Evolutionary conservation across 92 coral and sea anemone genomes (phyloP).

Genomic region (Phymanthus crucifer): DNA sequence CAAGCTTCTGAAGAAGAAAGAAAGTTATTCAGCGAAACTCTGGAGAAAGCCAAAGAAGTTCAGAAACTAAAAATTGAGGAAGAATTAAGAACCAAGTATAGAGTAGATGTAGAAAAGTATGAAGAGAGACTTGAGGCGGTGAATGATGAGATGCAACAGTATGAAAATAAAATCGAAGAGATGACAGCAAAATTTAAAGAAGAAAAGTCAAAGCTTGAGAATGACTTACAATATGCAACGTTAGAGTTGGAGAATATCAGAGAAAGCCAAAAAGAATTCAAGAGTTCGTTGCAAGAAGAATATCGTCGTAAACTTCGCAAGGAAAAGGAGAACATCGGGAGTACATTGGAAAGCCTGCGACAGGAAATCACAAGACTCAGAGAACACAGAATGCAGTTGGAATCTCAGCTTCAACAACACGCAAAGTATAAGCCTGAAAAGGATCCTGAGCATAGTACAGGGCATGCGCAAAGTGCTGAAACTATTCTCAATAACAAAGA

Average conservation of each 20-base stretch:
- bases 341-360: slow-evolving; percentile 69
- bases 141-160: slow-evolving; percentile 51
- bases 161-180: slow-evolving; percentile 58
- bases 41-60: slow-evolving; percentile 58
- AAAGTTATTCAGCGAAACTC: slow-evolving; percentile 54
- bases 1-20: slow-evolving; percentile 68
- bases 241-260: slow-evolving; percentile 52
- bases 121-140: slow-evolving; percentile 60
- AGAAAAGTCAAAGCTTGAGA: slow-evolving; percentile 70
- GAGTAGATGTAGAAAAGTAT: slow-evolving; percentile 61
- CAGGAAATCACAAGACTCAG: slow-evolving; percentile 79
- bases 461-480: slow-evolving; percentile 26
- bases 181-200: slow-evolving; percentile 70
- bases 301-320: slow-evolving; percentile 66
- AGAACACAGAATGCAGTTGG: slow-evolving; percentile 81
- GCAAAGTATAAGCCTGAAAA: slow-evolving; percentile 23
- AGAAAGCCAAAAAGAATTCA: slow-evolving; percentile 56
- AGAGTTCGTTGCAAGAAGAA: slow-evolving; percentile 57
- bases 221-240: slow-evolving; percentile 49
- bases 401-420: slow-evolving; percentile 64
- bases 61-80: slow-evolving; percentile 57
- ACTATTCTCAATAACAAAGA: slow-evolving; percentile 31
- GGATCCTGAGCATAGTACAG: slow-evolving; percentile 23
- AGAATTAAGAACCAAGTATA: slow-evolving; percentile 66
- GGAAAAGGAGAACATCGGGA: slow-evolving; percentile 85